These are phyloP conservation scores for Hypomesus transpacificus DNA, from an alignment of 2,113 vertebrate genomes.

Conservation along the genomic window DNA sequence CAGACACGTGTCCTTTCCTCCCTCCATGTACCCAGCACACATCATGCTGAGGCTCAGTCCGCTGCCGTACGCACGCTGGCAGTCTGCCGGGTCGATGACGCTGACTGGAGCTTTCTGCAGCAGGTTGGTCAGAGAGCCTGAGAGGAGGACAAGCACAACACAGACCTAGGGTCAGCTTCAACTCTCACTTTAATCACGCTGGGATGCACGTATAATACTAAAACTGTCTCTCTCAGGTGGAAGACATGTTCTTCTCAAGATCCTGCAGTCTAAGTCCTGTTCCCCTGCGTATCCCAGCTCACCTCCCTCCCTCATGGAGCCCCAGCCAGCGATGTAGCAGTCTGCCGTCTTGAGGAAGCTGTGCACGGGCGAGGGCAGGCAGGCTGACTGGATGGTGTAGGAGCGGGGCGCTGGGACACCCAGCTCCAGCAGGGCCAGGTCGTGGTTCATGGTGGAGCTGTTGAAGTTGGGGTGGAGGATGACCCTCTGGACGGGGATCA, in stretches of 20 bases:
- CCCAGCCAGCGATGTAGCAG: slow-evolving; percentile 94
- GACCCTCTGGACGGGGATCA: slow-evolving; percentile 80
- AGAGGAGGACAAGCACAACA: neutral
- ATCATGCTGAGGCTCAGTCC: slow-evolving; percentile 87
- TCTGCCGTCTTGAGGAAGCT: slow-evolving; percentile 70
- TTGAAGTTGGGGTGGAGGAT: slow-evolving; percentile 87
- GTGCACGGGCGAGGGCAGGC: slow-evolving; percentile 81
- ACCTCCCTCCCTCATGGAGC: slow-evolving; percentile 77
- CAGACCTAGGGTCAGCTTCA: neutral
- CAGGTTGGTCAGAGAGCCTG: slow-evolving; percentile 79
- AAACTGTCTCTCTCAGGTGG: no score
- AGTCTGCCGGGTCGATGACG: slow-evolving; percentile 79
- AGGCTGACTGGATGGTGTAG: slow-evolving; percentile 80
- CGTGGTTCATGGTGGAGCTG: slow-evolving; percentile 83
- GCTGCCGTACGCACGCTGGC: slow-evolving; percentile 80
- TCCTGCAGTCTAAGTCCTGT: no score
- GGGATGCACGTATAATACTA: neutral
- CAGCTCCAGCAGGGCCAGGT: slow-evolving; percentile 87
- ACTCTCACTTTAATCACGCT: neutral
- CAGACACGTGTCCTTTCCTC: slow-evolving; percentile 85
- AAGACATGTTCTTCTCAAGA: no score
- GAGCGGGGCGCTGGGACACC: slow-evolving; percentile 67
- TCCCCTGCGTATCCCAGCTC: slow-evolving; percentile 16
- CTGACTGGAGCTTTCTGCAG: slow-evolving; percentile 87
- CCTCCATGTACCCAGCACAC: slow-evolving; percentile 85